Evolutionary conservation across 2,888 invertebrate genomes (phyloP), one percentile per base, ranked within the genome.

Genomic region (Lithophane ornitopus): DNA sequence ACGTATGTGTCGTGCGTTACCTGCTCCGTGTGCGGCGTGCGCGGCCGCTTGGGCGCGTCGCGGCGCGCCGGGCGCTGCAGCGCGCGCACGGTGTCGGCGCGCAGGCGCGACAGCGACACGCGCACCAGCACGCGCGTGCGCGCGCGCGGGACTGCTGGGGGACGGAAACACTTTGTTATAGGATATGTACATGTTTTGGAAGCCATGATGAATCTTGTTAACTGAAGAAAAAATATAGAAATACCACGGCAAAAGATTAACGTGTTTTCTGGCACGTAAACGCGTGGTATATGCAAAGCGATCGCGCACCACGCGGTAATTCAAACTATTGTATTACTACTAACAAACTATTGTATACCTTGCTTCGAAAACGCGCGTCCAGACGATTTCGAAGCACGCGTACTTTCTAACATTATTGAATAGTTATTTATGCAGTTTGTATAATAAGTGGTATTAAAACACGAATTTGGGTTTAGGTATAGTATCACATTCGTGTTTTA

Each of bases 61-160:
- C 85, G 77, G 61, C 87, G 79, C 90, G 81, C 93, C 90, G 82
- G 94, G 75, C 93, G 95, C 92, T 85, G 96, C 93, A 93, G 93
- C 87, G 88, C 49, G 77, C 89, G 96, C 88, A 91, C 88, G 49
- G 91, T 93, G 81, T 86, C 94, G 26, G 90, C 85, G 74, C 93
- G 93, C 88, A 96, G 93, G 0, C 95, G 93, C 16, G 89, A 68
- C 89, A 96, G 92, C 82, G 95, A 90, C 58, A 96, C 84, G 76
- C 93, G 93, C 80, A 96, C n/a, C 80, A 95, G 74, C 3, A 34
- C 34, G 34, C 94, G 93, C 14, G 87, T 44, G 26, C 91, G 87
- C 0, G 58, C 0, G 0, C 67, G 16, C 0, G 9, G 12, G 92
- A 89, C 3, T 84, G 83, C 81, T 87, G 67, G 0, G 0, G n/a